Conservation (phyloP, 1,140 invertebrate genomes). For the Babylonia areolata region DNA sequence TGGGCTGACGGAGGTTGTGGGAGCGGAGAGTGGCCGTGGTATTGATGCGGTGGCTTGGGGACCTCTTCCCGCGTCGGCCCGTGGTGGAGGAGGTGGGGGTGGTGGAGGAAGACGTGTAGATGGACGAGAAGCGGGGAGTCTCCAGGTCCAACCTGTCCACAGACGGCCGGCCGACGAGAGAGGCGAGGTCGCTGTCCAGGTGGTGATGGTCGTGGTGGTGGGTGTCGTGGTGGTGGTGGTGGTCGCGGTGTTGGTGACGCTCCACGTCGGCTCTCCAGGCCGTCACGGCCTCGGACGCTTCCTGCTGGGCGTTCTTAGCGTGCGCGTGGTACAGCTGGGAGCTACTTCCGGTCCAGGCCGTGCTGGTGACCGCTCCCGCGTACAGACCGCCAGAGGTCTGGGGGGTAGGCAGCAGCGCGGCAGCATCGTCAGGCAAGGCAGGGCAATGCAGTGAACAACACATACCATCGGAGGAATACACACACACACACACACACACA, state of each 20-base stretch:
- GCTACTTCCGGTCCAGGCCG: constrained; percentile 39
- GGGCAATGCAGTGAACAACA: too few species aligned
- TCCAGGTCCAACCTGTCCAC: constrained; percentile 56
- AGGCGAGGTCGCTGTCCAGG: too few species aligned
- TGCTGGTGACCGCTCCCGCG: neutral
- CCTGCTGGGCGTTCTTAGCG: constrained; percentile 16
- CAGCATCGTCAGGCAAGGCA: too few species aligned
- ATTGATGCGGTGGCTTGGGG: constrained; percentile 48
- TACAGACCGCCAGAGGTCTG: neutral
- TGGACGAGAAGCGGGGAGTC: too few species aligned
- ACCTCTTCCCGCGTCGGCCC: neutral
- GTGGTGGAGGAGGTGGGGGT: too few species aligned
- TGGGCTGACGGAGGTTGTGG: constrained; percentile 58
- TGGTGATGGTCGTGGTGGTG: too few species aligned
- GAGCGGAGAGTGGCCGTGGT: constrained; percentile 67
- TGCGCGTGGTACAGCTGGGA: constrained; percentile 48
- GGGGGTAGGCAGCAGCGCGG: neutral
- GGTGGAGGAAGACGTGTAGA: too few species aligned
- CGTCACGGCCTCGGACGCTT: constrained; percentile 20
- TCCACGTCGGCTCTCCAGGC: constrained; percentile 32
- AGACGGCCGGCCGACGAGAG: constrained; percentile 7
- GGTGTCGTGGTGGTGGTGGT: too few species aligned
- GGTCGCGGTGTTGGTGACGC: neutral
- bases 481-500: too few species aligned
- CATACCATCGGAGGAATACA: too few species aligned